Percentiles rank a stretch among this genome's conserved stretches.
phyloP scores from a whole-genome alignment of 1,140 invertebrate genomes.

The Eubasilissa regina region DNA sequence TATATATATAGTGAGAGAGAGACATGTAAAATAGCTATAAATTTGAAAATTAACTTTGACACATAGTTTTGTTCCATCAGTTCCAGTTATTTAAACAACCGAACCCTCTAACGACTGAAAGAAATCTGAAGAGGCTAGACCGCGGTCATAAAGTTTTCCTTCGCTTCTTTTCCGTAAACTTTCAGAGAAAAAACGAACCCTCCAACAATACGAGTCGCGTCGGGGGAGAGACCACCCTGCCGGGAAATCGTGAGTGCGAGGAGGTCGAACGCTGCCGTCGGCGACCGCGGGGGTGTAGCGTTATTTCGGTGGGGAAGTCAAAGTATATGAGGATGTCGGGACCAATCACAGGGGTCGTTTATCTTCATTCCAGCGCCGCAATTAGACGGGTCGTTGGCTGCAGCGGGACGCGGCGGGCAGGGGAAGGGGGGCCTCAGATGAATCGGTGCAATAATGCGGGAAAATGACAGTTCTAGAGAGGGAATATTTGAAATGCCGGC shows the following conservation, averaged over 20 bases:
- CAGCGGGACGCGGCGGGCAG: conserved; percentile 51
- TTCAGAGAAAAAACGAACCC: conserved; percentile 9
- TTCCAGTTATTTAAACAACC: background rate
- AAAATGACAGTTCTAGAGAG: conserved; percentile 52
- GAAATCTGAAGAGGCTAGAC: background rate
- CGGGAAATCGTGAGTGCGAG: conserved; percentile 21
- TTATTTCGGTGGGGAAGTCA: conserved; percentile 56
- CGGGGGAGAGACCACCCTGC: background rate
- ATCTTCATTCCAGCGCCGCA: conserved; percentile 76
- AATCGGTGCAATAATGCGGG: conserved; percentile 57
- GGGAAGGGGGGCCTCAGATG: conserved; percentile 39
- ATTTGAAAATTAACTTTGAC: no score
- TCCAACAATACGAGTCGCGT: conserved; percentile 2
- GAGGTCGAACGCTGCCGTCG: conserved; percentile 15
- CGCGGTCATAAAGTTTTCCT: conserved; percentile 8
- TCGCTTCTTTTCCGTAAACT: background rate
- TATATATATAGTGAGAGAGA: no score
- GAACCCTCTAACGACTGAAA: background rate
- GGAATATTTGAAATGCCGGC: conserved; percentile 17
- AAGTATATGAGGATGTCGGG: conserved; percentile 63
- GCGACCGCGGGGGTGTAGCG: conserved; percentile 55
- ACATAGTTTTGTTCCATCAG: conserved; percentile 2
- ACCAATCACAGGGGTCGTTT: conserved; percentile 72
- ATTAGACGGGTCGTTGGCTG: conserved; percentile 78
- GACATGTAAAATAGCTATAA: no score